Evolutionary conservation across 2,113 vertebrate species (phyloP), one percentile per base, ranked within the genome.

Genomic region (Chaetodon auriga): DNA sequence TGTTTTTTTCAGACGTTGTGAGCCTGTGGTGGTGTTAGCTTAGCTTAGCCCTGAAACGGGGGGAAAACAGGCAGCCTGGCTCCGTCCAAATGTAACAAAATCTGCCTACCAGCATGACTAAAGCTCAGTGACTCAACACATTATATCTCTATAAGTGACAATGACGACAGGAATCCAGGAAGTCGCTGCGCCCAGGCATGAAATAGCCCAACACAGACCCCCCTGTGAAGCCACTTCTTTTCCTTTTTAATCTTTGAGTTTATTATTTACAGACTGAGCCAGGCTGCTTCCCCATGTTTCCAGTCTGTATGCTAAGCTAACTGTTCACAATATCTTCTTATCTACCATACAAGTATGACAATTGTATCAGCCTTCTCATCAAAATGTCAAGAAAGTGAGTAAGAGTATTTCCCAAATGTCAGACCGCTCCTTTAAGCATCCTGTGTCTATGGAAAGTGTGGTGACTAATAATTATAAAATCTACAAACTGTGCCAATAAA

Each of bases 1-100:
- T 43, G 4, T 43, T 69, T 63, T 69, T 78, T 75, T 81, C 46
- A 75, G 64, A 78, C 6, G 9, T 41, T 38, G 72, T 76, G 41
- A 72, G 16, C 30, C 48, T 53, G n/a, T 5, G 7, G 62, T 55
- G 30, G 35, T 7, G 62, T 18, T 51, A 35, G 46, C 43, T n/a
- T 68, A 51, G 46, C 43, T 68, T 46, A 78, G 53, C 75, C 57
- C 41, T 35, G 75, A 66, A 60, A 58, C 12, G 30, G 6, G 25
- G 19, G 49, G 18, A 14, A 16, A 14, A 55, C 48, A 58, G 45
- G 15, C 43, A 41, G 30, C 35, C 23, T 21, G 16, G 35, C 45
- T 51, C n/a, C 1, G 1, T 74, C 21, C 43, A 63, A 63, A 41
- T 3, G 43, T 41, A 66, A 81, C 53, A 41, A 7, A 11, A 81